These are phyloP conservation scores for Perdita meconis DNA, from an alignment of 2,888 invertebrate genomes.

Conservation along the genomic window DNA sequence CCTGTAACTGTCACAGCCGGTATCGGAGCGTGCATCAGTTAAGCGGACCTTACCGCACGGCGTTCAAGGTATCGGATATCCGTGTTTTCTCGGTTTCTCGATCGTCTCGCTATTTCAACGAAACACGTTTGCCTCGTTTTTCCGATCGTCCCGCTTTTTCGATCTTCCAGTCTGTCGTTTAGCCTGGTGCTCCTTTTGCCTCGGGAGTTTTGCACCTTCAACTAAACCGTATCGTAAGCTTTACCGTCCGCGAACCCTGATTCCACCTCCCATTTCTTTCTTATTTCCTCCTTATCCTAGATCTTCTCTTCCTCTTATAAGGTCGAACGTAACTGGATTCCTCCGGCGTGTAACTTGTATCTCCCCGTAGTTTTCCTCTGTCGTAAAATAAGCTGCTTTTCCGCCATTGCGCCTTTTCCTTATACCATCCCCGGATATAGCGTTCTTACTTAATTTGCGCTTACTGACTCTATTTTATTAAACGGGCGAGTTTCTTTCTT, in stretches of 20 bases:
- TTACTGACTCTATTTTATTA: not conserved
- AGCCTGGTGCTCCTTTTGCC: not conserved
- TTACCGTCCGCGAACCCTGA: not conserved
- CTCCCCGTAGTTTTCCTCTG: not conserved
- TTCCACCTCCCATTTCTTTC: not conserved
- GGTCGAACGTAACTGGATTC: constrained; percentile 29
- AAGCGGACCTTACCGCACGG: too few species aligned
- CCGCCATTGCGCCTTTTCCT: not conserved
- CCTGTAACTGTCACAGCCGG: too few species aligned
- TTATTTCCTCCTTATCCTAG: constrained; percentile 1
- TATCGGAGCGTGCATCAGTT: too few species aligned
- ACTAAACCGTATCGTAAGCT: not conserved
- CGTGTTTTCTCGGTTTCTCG: too few species aligned
- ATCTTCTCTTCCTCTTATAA: constrained; percentile 2
- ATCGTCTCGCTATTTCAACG: not conserved
- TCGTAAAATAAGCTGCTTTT: constrained; percentile 8
- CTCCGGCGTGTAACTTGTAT: constrained; percentile 29
- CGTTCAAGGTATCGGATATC: too few species aligned
- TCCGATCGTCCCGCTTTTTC: constrained; percentile 22
- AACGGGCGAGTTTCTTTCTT: not conserved
- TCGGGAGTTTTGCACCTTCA: constrained; percentile 20
- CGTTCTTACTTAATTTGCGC: constrained; percentile 17
- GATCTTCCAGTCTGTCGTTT: not conserved
- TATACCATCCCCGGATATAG: not conserved
- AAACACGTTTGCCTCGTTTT: constrained; percentile 9